phyloP scores from a whole-genome alignment of 2,888 invertebrate species.

The Oscheius sp. region DNA sequence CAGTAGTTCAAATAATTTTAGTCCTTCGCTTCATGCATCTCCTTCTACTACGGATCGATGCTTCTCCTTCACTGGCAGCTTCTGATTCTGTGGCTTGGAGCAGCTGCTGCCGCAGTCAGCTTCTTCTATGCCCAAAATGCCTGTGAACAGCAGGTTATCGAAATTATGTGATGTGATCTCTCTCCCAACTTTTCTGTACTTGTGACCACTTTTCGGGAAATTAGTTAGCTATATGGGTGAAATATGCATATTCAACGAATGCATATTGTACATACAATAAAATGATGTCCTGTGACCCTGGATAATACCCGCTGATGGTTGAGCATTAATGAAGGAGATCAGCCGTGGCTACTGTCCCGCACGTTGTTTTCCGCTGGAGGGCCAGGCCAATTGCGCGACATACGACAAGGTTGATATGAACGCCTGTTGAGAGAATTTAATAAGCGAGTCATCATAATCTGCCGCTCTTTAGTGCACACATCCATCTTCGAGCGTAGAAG shows the following conservation, averaged over 20 bases:
- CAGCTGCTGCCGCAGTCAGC: constrained; percentile 38
- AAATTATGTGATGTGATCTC: constrained; percentile 31
- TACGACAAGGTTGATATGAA: constrained; percentile 36
- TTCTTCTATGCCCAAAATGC: constrained; percentile 39
- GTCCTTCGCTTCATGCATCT: constrained; percentile 74
- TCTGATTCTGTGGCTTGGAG: constrained; percentile 68
- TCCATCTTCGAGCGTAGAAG: constrained; percentile 33
- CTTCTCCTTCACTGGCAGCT: constrained; percentile 74
- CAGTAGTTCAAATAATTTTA: constrained; percentile 54
- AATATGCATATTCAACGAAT: background rate
- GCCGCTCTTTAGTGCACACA: constrained; percentile 30
- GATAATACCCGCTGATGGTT: background rate
- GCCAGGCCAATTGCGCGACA: constrained; percentile 30
- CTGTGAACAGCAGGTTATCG: constrained; percentile 5
- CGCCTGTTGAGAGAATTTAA: constrained; percentile 36
- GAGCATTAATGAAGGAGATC: constrained; percentile 5
- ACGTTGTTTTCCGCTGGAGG: constrained; percentile 32
- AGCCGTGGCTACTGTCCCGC: constrained; percentile 19
- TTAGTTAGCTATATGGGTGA: constrained; percentile 20
- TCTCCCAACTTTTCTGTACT: background rate
- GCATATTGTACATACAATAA: constrained; percentile 20
- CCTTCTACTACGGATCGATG: constrained; percentile 74
- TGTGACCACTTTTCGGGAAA: constrained; percentile 14
- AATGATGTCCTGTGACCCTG: background rate
- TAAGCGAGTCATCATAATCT: constrained; percentile 37